Percentiles rank a stretch among this genome's conserved stretches.
phyloP scores from a whole-genome alignment of 2,888 invertebrate genomes.

The Hypomecis punctinalis region DNA sequence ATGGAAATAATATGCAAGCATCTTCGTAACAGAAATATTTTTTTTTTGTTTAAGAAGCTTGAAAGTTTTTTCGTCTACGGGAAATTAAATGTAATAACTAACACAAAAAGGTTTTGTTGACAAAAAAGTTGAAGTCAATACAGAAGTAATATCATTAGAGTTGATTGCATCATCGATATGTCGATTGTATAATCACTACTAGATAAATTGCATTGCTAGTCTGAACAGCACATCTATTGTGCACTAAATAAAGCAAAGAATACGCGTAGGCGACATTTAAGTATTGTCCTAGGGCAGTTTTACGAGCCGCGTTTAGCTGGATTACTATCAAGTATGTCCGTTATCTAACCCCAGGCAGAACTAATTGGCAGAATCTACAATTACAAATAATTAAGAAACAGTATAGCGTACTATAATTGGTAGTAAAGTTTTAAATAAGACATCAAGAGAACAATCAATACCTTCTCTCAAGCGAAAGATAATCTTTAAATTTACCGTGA shows the following conservation, averaged over 20 bases:
- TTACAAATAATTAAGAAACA: constrained; percentile 5
- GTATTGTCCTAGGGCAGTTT: constrained; percentile 72
- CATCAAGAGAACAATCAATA: neutral
- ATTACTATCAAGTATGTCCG: constrained; percentile 41
- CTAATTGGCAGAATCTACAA: constrained; percentile 13
- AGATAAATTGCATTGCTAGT: constrained; percentile 5
- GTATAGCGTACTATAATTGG: neutral
- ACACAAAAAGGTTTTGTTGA: neutral
- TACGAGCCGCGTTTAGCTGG: constrained; percentile 53
- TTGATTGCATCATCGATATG: no score
- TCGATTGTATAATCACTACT: neutral
- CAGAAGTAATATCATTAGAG: no score
- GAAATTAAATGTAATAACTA: no score
- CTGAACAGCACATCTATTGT: constrained; percentile 13
- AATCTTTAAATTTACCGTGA: neutral
- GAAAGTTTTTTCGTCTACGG: neutral
- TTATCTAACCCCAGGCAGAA: constrained; percentile 32
- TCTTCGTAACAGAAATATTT: neutral
- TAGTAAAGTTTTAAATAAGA: neutral
- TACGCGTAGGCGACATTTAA: constrained; percentile 47
- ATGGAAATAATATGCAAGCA: constrained; percentile 8
- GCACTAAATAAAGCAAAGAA: constrained; percentile 40
- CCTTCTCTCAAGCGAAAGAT: neutral
- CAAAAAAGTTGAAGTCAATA: neutral
- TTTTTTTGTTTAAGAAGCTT: neutral